Percentiles rank a stretch among this genome's conserved stretches.
These are phyloP conservation scores for Naso thynnoides DNA, from an alignment of 2,797 vertebrate species.

Conservation along the genomic window DNA sequence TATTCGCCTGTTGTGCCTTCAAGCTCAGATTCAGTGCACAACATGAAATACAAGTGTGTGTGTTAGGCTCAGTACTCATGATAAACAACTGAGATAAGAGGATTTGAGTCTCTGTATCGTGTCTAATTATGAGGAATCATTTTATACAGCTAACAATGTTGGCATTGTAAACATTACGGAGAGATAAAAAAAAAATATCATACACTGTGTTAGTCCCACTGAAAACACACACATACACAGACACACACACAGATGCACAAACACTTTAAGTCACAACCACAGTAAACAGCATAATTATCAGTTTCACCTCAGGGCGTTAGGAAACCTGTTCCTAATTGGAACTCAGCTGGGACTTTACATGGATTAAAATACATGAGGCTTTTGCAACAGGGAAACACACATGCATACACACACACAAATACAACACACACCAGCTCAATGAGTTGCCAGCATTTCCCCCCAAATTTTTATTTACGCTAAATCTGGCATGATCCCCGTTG, in stretches of 20 bases:
- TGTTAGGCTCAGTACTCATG: slow-evolving; percentile 40
- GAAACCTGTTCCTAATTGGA: slow-evolving; percentile 88
- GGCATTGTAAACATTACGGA: slow-evolving; percentile 71
- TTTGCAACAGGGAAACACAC: slow-evolving; percentile 74
- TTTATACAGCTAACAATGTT: slow-evolving; percentile 66
- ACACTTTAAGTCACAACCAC: slow-evolving; percentile 77
- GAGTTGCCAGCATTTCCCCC: slow-evolving; percentile 53
- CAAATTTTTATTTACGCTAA: slow-evolving; percentile 82
- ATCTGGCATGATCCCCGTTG: slow-evolving; percentile 79
- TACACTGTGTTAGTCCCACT: slow-evolving; percentile 61
- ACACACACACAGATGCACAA: slow-evolving; percentile 56
- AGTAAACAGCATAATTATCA: slow-evolving; percentile 87
- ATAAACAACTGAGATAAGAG: slow-evolving; percentile 71
- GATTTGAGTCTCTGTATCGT: slow-evolving; percentile 64
- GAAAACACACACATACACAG: slow-evolving; percentile 56
- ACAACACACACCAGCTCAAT: slow-evolving; percentile 53
- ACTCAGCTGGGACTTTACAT: slow-evolving; percentile 84
- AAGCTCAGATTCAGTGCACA: slow-evolving; percentile 33
- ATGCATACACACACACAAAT: slow-evolving; percentile 23
- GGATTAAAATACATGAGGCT: slow-evolving; percentile 86
- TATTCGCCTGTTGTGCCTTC: slow-evolving; percentile 39
- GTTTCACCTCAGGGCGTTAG: slow-evolving; percentile 80
- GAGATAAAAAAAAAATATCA: slow-evolving; percentile 75
- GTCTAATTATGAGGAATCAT: slow-evolving; percentile 79
- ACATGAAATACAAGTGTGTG: slow-evolving; percentile 19